A percentile compares a stretch with the other conserved stretches of the same genome.
phyloP scores from a whole-genome alignment of 2,797 vertebrate genomes.

The Orestias chungarensis region DNA sequence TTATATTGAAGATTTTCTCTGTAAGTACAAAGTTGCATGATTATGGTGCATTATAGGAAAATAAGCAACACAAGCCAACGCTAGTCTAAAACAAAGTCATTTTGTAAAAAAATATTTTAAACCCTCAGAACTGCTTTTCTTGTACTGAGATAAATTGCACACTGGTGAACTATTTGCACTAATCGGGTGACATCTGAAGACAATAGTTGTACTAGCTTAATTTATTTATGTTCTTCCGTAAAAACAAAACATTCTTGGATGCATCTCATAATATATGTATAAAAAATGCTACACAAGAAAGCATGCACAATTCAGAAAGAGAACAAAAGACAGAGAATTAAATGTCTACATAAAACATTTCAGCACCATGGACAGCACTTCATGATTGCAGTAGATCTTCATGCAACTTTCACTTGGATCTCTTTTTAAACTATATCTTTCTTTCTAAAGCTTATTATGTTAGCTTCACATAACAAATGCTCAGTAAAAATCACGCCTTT shows the following conservation, averaged over 20 bases:
- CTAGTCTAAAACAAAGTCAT: background rate
- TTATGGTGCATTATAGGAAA: background rate
- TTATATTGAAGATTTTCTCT: too few relatives aligned
- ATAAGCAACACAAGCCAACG: background rate
- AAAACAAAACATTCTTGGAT: background rate
- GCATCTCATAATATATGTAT: background rate
- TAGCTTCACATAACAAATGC: background rate
- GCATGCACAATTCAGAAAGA: background rate
- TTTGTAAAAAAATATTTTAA: background rate
- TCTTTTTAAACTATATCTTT: background rate
- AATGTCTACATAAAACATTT: constrained; percentile 11
- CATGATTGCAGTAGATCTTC: background rate
- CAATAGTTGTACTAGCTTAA: background rate
- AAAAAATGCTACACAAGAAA: background rate
- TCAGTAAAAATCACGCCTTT: background rate
- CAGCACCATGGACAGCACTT: constrained; percentile 64
- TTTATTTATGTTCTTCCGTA: background rate
- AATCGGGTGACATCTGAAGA: background rate
- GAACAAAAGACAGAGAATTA: background rate
- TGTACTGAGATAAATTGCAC: background rate
- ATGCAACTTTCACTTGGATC: background rate
- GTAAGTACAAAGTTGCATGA: too few relatives aligned
- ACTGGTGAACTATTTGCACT: background rate
- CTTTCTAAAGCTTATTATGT: background rate
- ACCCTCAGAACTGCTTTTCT: background rate